Percentiles rank a stretch among this genome's conserved stretches.
phyloP scores from a whole-genome alignment of 2,888 invertebrate species.

The Troides helena region DNA sequence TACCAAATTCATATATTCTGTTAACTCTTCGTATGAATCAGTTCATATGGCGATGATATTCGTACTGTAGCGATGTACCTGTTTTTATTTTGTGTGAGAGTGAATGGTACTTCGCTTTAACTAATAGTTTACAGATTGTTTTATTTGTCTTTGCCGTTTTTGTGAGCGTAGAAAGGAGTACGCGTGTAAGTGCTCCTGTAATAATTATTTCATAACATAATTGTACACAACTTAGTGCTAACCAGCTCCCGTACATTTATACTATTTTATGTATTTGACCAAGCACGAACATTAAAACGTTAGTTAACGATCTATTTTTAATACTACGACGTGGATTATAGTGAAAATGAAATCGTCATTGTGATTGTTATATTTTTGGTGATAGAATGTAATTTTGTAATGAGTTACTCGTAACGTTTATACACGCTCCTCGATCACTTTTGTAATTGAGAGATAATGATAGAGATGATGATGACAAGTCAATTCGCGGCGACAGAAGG shows the following conservation, averaged over 20 bases:
- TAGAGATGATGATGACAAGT: slow-evolving; percentile 44
- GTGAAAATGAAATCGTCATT: slow-evolving; percentile 42
- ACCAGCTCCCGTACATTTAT: slow-evolving; percentile 42
- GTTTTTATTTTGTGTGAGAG: slow-evolving; percentile 60
- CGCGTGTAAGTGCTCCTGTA: slow-evolving; percentile 26
- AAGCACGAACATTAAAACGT: slow-evolving; percentile 41
- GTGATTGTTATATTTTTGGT: slow-evolving; percentile 60
- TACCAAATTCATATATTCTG: too few species aligned
- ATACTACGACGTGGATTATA: slow-evolving; percentile 53
- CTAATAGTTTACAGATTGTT: slow-evolving; percentile 17
- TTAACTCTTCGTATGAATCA: not conserved
- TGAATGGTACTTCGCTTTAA: slow-evolving; percentile 38
- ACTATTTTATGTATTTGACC: slow-evolving; percentile 48
- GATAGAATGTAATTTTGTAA: slow-evolving; percentile 72
- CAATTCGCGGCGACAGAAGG: slow-evolving; percentile 59
- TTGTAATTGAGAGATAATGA: slow-evolving; percentile 71
- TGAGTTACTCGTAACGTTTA: slow-evolving; percentile 59
- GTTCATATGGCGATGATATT: slow-evolving; percentile 19
- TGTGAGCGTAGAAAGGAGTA: slow-evolving; percentile 30
- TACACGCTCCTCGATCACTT: slow-evolving; percentile 71
- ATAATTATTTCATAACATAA: slow-evolving; percentile 25
- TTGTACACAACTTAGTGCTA: slow-evolving; percentile 49
- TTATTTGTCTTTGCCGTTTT: slow-evolving; percentile 33
- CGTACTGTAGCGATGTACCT: slow-evolving; percentile 41
- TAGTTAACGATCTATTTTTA: slow-evolving; percentile 62